Evolutionary conservation across 2,888 invertebrate species (phyloP).

Genomic region (Drosophila merina): DNA sequence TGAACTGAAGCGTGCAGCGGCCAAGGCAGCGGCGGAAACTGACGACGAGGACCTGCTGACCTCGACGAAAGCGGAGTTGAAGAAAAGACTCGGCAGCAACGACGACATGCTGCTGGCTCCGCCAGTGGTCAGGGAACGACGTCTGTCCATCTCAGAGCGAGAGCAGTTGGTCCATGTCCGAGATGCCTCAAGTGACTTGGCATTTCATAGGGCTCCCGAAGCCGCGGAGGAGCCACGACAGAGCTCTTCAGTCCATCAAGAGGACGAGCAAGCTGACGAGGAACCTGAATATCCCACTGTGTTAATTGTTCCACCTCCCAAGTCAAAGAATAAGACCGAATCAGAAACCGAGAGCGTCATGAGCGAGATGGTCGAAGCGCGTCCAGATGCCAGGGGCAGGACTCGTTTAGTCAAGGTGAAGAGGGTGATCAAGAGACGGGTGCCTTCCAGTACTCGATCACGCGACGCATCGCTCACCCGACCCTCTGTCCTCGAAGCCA

Average conservation of each 20-base stretch:
- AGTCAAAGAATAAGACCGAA: conserved; percentile 48
- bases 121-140: conserved; percentile 71
- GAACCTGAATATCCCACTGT: conserved; percentile 64
- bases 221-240: conserved; percentile 4
- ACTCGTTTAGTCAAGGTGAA: conserved; percentile 81
- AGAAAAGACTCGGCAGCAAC: conserved; percentile 70
- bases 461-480: conserved; percentile 78
- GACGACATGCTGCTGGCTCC: conserved; percentile 62
- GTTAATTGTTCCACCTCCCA: conserved; percentile 42
- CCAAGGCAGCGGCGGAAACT: conserved; percentile 83
- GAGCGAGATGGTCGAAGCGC: conserved; percentile 77
- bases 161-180: conserved; percentile 81
- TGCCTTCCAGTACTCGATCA: conserved; percentile 81
- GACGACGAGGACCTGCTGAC: conserved; percentile 54
- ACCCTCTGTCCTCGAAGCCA: conserved; percentile 44
- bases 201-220: conserved; percentile 56
- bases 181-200: conserved; percentile 73
- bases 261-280: conserved; percentile 32
- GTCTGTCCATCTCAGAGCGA: conserved; percentile 82
- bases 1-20: conserved; percentile 86
- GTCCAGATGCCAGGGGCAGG: conserved; percentile 81
- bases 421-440: conserved; percentile 79
- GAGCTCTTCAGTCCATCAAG: background rate
- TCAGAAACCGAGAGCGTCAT: conserved; percentile 58
- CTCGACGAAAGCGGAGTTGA: conserved; percentile 47